These are phyloP conservation scores for Goniozus legneri DNA, from an alignment of 1,140 invertebrate genomes.

Conservation along the genomic window DNA sequence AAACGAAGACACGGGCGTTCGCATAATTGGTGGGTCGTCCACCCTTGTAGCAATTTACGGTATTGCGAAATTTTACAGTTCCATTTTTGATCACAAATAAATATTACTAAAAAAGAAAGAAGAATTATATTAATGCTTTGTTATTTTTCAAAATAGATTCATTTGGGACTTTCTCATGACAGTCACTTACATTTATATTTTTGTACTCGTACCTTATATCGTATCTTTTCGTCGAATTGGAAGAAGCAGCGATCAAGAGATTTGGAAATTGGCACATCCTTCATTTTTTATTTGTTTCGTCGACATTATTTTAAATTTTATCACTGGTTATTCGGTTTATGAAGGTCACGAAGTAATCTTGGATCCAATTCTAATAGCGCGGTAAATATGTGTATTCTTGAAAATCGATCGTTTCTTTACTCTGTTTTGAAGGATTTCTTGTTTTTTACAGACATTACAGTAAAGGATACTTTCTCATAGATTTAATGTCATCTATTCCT, in stretches of 20 bases:
- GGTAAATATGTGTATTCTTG: conserved; percentile 19
- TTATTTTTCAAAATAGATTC: conserved; percentile 23
- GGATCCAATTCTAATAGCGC: conserved; percentile 22
- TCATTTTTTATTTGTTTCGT: conserved; percentile 25
- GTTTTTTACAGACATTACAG: conserved; percentile 27
- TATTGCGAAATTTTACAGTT: conserved; percentile 2
- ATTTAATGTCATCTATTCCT: conserved; percentile 34
- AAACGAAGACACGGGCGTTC: conserved; percentile 34
- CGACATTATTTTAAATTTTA: conserved; percentile 36
- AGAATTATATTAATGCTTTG: background rate
- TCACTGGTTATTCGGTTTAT: conserved; percentile 29
- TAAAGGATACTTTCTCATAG: conserved; percentile 30
- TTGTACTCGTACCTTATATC: conserved; percentile 29
- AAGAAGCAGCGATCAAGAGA: conserved; percentile 8
- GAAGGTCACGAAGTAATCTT: conserved; percentile 33
- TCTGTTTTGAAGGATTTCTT: conserved; percentile 9
- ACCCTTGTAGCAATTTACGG: conserved; percentile 37
- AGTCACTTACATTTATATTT: conserved; percentile 29
- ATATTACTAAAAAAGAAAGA: background rate
- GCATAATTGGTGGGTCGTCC: conserved; percentile 37
- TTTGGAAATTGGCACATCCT: conserved; percentile 19
- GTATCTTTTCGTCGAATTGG: conserved; percentile 28
- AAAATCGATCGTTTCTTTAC: background rate
- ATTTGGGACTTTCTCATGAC: conserved; percentile 39
- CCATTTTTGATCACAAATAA: background rate